Percentiles rank a stretch among this genome's conserved stretches.
phyloP scores from a whole-genome alignment of 1,140 invertebrate genomes.

The Penaeus indicus region DNA sequence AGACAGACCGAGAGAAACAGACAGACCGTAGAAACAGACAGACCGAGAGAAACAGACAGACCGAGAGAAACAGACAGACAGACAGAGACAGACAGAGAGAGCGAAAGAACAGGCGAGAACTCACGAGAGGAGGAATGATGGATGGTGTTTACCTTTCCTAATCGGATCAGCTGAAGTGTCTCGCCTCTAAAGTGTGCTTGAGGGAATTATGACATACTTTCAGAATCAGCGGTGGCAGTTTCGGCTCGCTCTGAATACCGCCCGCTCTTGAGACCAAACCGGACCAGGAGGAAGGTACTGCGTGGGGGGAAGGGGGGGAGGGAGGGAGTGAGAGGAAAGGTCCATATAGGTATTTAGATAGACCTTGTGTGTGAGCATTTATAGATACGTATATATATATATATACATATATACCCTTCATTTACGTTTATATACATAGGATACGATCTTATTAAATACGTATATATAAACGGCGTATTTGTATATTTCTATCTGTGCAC shows the following conservation, averaged over 20 bases:
- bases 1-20: too few species aligned
- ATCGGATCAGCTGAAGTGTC: constrained; percentile 57
- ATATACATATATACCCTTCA: too few species aligned
- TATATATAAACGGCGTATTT: too few species aligned
- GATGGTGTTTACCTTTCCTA: constrained; percentile 56
- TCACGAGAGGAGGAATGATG: constrained; percentile 18
- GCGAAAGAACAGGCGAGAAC: background rate
- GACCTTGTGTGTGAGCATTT: too few species aligned
- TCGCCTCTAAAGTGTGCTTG: constrained; percentile 53
- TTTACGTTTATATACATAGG: too few species aligned
- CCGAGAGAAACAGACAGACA: background rate
- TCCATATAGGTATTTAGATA: background rate
- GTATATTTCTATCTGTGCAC: too few species aligned
- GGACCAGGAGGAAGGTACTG: background rate
- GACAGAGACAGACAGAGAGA: background rate
- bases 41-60: background rate
- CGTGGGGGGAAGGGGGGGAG: background rate
- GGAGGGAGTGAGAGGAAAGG: background rate
- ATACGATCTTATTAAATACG: too few species aligned
- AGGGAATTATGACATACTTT: constrained; percentile 37
- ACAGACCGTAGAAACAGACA: background rate
- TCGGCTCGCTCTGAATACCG: background rate
- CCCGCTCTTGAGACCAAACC: background rate
- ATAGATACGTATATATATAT: too few species aligned
- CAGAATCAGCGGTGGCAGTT: constrained; percentile 32